These are phyloP conservation scores for Scomber scombrus DNA, from an alignment of 2,113 vertebrate genomes.

Conservation along the genomic window DNA sequence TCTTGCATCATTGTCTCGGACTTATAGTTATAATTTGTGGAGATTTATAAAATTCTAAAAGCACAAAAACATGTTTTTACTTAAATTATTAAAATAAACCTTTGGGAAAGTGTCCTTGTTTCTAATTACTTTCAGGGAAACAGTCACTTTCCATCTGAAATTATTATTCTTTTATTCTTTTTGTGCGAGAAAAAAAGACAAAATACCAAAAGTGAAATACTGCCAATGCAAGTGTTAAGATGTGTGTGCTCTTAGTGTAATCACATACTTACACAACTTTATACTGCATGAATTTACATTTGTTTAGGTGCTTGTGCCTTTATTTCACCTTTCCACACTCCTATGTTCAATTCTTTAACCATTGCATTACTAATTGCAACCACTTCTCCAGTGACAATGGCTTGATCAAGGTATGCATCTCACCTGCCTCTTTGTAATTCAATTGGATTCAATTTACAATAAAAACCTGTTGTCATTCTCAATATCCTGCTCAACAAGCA, in stretches of 20 bases:
- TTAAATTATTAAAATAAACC: slow-evolving; percentile 19
- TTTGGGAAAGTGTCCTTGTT: not conserved
- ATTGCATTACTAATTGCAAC: slow-evolving; percentile 36
- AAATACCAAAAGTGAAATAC: not conserved
- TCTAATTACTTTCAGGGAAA: not conserved
- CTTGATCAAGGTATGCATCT: slow-evolving; percentile 41
- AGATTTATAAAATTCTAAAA: slow-evolving; percentile 17
- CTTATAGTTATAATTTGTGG: slow-evolving; percentile 35
- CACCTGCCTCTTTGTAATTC: slow-evolving; percentile 25
- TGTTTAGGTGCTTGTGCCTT: not conserved
- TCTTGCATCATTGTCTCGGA: slow-evolving; percentile 52
- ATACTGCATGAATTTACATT: not conserved
- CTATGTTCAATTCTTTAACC: not conserved
- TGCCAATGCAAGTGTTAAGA: not conserved
- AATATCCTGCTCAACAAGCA: slow-evolving; percentile 56
- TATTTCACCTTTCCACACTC: slow-evolving; percentile 10
- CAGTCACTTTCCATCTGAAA: not conserved
- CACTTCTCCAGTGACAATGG: slow-evolving; percentile 16
- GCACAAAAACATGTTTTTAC: slow-evolving; percentile 22
- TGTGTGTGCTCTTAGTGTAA: not conserved
- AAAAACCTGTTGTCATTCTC: slow-evolving; percentile 42
- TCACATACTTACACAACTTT: not conserved
- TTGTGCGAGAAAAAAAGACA: not conserved
- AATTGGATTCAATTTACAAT: slow-evolving; percentile 26
- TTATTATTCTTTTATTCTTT: not conserved